Base-by-base conservation (phyloP, 2,888 invertebrate species). In the Sclerodermus sp. region DNA sequence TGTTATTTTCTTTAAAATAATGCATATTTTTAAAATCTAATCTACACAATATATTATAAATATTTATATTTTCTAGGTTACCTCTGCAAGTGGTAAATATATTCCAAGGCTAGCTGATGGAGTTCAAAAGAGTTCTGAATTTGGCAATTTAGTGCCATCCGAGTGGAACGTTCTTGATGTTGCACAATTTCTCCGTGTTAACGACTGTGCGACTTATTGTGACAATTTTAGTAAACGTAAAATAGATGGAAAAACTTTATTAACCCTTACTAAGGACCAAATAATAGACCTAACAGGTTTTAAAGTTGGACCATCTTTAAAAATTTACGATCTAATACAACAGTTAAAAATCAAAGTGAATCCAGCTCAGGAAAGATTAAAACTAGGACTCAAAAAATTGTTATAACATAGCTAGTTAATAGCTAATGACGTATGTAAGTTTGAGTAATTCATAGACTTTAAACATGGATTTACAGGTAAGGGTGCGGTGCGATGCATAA, bases 271-370 rank as follows among this genome's bases (percentile, higher is more conserved):
- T 43, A 93, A 95, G 81, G 94, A 95, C 75, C 90, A 95, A 80
- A 91, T 96, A 57, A 87, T 95, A 66, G 90, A 89, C 68, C 81
- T 94, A 57, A 87, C 94, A 17, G 90, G 92, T 63, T 94, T 92
- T 85, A 96, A 95, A 83, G 94, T 96, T 51, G 96, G 96, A 1
- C 96, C 96, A 6, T 93, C 95, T 14, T 79, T 96, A 53, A 96
- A 96, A 82, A 94, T 96, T 68, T 91, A 86, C 73, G 93, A 96
- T 81, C 84, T 96, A 60, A 91, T 96, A 72, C 91, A 93, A 71
- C 93, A 94, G 75, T 83, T 96, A 45, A 93, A 93, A 81, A 88
- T 87, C 77, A 91, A 91, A 82, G 87, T 90, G 57, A 88, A 88
- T 78, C 87, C 88, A 55, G 85, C 87, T 57, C 87, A 88, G 73